These are phyloP conservation scores for Siderastrea radians DNA, from an alignment of 92 coral and sea anemone genomes.

Conservation along the genomic window DNA sequence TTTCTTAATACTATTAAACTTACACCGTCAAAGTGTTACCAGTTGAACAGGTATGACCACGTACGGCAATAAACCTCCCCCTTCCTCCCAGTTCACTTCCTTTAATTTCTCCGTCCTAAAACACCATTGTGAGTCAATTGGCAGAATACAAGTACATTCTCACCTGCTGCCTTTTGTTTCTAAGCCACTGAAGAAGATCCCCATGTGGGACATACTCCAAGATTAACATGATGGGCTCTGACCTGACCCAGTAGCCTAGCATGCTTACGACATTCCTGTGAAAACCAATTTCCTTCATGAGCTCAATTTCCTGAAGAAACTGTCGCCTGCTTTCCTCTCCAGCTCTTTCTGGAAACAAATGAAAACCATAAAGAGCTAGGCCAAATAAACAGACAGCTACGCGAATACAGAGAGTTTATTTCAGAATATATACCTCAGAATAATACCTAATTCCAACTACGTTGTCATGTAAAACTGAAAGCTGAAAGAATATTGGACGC, in stretches of 20 bases:
- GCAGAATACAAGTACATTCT: background rate
- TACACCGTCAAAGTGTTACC: too few relatives aligned
- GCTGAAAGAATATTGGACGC: too few relatives aligned
- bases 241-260: constrained; percentile 33
- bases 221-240: constrained; percentile 21
- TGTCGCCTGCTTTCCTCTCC: constrained; percentile 1
- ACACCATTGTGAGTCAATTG: background rate
- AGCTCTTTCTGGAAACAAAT: background rate
- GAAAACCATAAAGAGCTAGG: background rate
- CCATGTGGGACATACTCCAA: constrained; percentile 40
- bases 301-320: constrained; percentile 14
- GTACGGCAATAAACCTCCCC: too few relatives aligned
- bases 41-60: too few relatives aligned
- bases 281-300: constrained; percentile 17
- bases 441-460: too few relatives aligned
- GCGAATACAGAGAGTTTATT: background rate
- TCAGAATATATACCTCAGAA: too few relatives aligned
- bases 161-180: constrained; percentile 32
- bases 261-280: constrained; percentile 28
- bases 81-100: too few relatives aligned
- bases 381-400: background rate
- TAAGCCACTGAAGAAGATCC: constrained; percentile 41
- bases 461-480: too few relatives aligned
- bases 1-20: too few relatives aligned
- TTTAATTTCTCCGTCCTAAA: too few relatives aligned